Base-by-base conservation (phyloP, 2,797 vertebrate species). In the Rhadinocentrus ornatus region DNA sequence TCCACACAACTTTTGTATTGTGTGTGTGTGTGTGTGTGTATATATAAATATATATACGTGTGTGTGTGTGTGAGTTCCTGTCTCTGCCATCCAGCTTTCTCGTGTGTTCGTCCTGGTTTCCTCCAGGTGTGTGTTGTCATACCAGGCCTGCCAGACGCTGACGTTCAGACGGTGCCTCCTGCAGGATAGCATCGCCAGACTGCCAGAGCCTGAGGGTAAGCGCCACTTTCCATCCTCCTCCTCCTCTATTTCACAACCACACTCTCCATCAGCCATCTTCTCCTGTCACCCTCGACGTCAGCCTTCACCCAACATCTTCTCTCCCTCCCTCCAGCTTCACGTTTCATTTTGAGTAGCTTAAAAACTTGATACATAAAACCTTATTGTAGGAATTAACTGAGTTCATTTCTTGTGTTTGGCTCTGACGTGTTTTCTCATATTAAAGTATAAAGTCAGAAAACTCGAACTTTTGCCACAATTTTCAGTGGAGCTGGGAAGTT, bases 111-210 rank as follows among this genome's bases (percentile, higher is more conserved):
- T 88, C 80, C 68, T 71, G 73, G 65, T 84, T 86, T 89, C 82
- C 88, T 89, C 31, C 93, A 99, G 98, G 95, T 99, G 98, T 93
- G 96, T 95, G 82, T 91, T 98, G 75, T 97, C 98, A 73, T 97
- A 96, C 93, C 97, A 97, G 85, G 96, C 97, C 89, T 99, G 98
- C 89, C 98, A 99, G 95, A 94, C 94, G 41, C 85, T 99, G 91
- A 95, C 94, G 27, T 98, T 97, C 92, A 95, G 96, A 87, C 93
- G 96, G 70, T 99, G 98, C 93, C 91, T 99, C 91, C 95, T 98
- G 78, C 96, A 96, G 0, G 98, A 99, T 93, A 95, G 95, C 92
- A 94, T 99, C 3, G 96, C 97, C 84, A 92, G 96, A 70, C 93
- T 96, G 75, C 96, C 97, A 18, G 91, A 94, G 78, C 95, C 96